phyloP scores from a whole-genome alignment of 1,140 invertebrate species.

The Cyclargus thomasi region DNA sequence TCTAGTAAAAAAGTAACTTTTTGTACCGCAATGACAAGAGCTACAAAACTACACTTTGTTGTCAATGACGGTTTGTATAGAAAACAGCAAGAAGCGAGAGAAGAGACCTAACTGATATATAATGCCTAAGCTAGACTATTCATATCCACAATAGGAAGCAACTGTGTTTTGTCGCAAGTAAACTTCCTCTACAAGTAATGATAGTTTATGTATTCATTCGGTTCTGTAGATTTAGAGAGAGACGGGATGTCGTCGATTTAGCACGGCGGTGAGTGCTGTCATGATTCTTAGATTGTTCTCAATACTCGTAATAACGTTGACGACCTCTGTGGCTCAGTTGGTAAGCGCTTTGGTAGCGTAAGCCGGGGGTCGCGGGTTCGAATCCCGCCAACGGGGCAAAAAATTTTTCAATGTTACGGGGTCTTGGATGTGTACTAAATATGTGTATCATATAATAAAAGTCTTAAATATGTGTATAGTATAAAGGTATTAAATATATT shows the following conservation, averaged over 20 bases:
- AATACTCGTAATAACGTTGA: slow-evolving; percentile 48
- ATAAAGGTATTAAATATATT: too few species aligned
- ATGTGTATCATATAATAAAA: too few species aligned
- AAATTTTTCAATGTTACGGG: too few species aligned
- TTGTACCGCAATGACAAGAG: too few species aligned
- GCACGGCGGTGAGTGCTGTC: slow-evolving; percentile 39
- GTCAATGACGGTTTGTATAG: too few species aligned
- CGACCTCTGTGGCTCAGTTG: too few species aligned
- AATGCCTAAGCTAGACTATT: not conserved
- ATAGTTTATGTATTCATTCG: slow-evolving; percentile 26
- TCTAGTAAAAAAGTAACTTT: too few species aligned
- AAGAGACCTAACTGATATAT: not conserved
- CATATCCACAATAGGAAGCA: slow-evolving; percentile 1
- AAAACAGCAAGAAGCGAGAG: not conserved
- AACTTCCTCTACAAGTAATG: slow-evolving; percentile 13
- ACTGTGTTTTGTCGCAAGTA: not conserved
- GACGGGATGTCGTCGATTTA: slow-evolving; percentile 63
- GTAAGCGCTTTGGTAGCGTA: too few species aligned
- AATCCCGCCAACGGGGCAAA: too few species aligned
- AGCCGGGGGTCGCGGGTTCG: too few species aligned
- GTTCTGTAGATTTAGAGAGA: slow-evolving; percentile 40
- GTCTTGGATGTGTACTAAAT: too few species aligned
- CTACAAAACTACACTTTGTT: not conserved
- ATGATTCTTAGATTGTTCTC: slow-evolving; percentile 57
- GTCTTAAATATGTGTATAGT: too few species aligned